Evolutionary conservation across 2,888 invertebrate genomes (phyloP), one percentile per base, ranked within the genome.

Genomic region (Ceramica pisi): DNA sequence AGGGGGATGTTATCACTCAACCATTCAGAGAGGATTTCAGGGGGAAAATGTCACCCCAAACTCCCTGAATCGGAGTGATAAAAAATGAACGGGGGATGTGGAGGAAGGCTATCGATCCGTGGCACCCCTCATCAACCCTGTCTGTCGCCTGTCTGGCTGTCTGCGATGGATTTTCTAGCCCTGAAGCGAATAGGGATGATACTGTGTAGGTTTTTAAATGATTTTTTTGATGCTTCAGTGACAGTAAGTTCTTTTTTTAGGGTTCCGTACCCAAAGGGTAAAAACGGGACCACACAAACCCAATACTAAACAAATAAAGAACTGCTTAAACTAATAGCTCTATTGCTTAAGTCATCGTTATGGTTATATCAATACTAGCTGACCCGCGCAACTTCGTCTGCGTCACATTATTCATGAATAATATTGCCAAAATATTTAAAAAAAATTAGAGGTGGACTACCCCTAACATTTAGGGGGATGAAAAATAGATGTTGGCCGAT

Each of bases 91-190:
- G 64, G 50, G 69, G 74, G 63, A 50, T 46, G 46, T n/a, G 41
- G 7, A 44, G 62, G 46, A 26, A 63, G 26, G 23, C 10, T 69
- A 79, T 80, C 55, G 80, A 79, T 71, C 79, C 41, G 46, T 0
- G 26, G 67, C 35, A 16, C 80, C 80, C 76, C 23, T 59, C 19
- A 23, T 19, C 23, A 23, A 23, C 44, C 31, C 57, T 56, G 79
- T 80, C 80, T 80, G 59, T 48, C 56, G 55, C 8, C 46, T 71
- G 79, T 67, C 80, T 79, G 46, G 64, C 50, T 61, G 21, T 21
- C 21, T 59, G 19, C 26, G 10, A 64, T 19, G 9, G 26, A 38
- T 59, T 53, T 62, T 50, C 6, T 35, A 38, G 41, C 50, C 64
- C 7, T 44, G 14, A 44, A 55, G 16, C 56, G 19, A 48, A 41